A percentile compares a stretch with the other conserved stretches of the same genome.
Evolutionary conservation across 2,888 invertebrate species (phyloP).

Genomic region (Ormyrus nitidulus): DNA sequence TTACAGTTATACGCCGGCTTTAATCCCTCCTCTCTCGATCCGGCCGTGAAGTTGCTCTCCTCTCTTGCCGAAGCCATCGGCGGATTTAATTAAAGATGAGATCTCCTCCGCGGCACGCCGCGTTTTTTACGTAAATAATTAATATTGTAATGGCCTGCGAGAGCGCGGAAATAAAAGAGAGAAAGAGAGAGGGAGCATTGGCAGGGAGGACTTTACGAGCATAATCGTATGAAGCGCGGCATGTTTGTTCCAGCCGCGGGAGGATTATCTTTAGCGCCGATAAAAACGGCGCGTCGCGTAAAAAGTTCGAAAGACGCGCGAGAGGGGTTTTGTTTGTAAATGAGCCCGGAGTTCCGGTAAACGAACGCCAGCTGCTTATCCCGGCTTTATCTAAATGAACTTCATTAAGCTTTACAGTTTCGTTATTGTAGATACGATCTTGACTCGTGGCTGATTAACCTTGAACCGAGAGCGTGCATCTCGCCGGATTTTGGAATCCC

Average conservation of each 20-base stretch:
- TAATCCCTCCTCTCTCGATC: slow-evolving; percentile 55
- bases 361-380: slow-evolving; percentile 59
- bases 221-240: slow-evolving; percentile 36
- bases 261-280: slow-evolving; percentile 23
- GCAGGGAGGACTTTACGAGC: slow-evolving; percentile 48
- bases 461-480: slow-evolving; percentile 56
- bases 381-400: slow-evolving; percentile 65
- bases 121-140: slow-evolving; percentile 70
- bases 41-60: neutral
- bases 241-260: neutral
- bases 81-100: slow-evolving; percentile 71
- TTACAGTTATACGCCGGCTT: slow-evolving; percentile 59
- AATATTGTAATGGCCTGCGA: slow-evolving; percentile 66
- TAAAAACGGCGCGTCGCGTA: slow-evolving; percentile 16
- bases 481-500: slow-evolving; percentile 32
- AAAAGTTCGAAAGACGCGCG: slow-evolving; percentile 19
- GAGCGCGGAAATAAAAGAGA: slow-evolving; percentile 57
- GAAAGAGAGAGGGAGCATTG: slow-evolving; percentile 54
- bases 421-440: slow-evolving; percentile 59
- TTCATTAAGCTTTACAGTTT: slow-evolving; percentile 67
- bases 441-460: slow-evolving; percentile 58
- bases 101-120: slow-evolving; percentile 67
- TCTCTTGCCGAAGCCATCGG: slow-evolving; percentile 53
- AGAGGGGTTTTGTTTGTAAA: slow-evolving; percentile 49
- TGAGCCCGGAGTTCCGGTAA: slow-evolving; percentile 30